phyloP scores from a whole-genome alignment of 2,797 vertebrate genomes.

The Cuniculus paca region DNA sequence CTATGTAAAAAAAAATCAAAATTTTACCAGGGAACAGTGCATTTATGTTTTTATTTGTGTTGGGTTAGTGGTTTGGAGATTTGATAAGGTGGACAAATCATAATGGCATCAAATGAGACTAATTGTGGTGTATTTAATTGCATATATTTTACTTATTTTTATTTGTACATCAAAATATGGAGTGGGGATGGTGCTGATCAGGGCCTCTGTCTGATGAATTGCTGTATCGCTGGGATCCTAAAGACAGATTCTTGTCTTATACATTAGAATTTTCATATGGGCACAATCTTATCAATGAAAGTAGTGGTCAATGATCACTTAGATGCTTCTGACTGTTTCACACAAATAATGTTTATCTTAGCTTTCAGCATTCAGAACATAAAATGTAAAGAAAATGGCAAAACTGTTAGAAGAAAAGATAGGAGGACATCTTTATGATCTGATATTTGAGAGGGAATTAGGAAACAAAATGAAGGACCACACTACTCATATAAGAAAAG shows the following conservation, averaged over 20 bases:
- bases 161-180: background rate
- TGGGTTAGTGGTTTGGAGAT: background rate
- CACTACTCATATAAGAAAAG: background rate
- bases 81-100: background rate
- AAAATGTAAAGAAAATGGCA: background rate
- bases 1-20: background rate
- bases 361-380: background rate
- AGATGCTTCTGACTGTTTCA: background rate
- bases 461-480: background rate
- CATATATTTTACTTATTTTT: background rate
- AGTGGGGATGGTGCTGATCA: background rate
- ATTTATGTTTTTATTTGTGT: background rate
- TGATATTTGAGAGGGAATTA: background rate
- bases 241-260: background rate
- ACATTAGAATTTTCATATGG: background rate
- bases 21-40: background rate
- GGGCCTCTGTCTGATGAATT: too few species aligned
- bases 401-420: slow-evolving; percentile 2
- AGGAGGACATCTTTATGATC: background rate
- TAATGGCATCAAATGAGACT: background rate
- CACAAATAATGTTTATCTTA: background rate
- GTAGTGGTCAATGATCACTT: background rate
- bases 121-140: background rate
- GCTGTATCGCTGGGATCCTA: background rate
- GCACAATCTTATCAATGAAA: background rate